Base-by-base conservation (phyloP, 2,888 invertebrate species). In the Drosophila planitibia region DNA sequence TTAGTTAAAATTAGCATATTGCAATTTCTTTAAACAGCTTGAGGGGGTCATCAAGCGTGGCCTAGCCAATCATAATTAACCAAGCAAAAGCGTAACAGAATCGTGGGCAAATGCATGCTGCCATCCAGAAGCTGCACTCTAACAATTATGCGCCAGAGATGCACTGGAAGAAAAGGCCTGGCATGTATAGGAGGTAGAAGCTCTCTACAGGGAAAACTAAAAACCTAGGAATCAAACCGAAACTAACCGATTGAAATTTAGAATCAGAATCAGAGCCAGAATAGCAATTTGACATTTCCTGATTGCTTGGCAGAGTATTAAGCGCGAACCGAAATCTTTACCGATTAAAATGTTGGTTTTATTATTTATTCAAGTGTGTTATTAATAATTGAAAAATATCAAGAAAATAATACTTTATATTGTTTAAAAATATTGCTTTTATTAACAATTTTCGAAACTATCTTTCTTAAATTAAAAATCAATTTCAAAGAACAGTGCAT, bases 11-110 rank as follows among this genome's bases (percentile, higher is more conserved):
- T 92, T 92, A 92, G 89, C 93, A 93, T 93, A 92, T 92, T 89
- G 91, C 90, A 91, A 93, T 92, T 91, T 91, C 30, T 91, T 32
- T 91, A 89, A 92, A 90, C 93, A 91, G 92, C 93, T 92, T 84
- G 85, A 87, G 93, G 92, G 92, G 91, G 87, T 91, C 91, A 91
- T 91, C 92, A 89, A 88, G 81, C 81, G 73, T 75, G 71, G 81
- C 73, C 73, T 78, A 72, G 81, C 81, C 77, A 81, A 75, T 78
- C 81, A 81, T 81, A 82, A 83, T 82, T 81, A 82, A 70, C 82
- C 72, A 76, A 68, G 55, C 75, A 70, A 76, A 74, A 65, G 71
- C 74, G 65, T 70, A 75, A 76, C 77, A 70, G 47, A 41, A 25
- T 44, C 66, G 52, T 66, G 66, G 41, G 28, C 33, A 65, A 52